These are phyloP conservation scores for Atta colombica DNA, from an alignment of 1,140 invertebrate genomes.

Conservation along the genomic window DNA sequence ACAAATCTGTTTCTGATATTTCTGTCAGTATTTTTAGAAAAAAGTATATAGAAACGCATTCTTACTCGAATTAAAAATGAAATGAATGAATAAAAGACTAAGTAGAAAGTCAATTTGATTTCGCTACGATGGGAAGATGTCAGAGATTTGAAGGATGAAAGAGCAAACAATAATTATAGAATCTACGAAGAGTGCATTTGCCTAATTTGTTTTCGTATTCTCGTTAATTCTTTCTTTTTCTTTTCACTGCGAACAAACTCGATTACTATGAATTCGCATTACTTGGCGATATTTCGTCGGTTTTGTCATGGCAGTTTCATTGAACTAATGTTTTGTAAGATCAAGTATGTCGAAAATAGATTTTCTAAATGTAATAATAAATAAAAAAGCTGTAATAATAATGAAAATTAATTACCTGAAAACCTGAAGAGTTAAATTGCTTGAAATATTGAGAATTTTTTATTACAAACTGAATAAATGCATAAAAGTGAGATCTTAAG, in stretches of 20 bases:
- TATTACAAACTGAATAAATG: too few relatives aligned
- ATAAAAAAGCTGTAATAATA: not conserved
- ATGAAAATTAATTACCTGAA: not conserved
- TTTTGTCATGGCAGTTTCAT: constrained; percentile 29
- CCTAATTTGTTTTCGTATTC: constrained; percentile 67
- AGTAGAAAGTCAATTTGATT: constrained; percentile 27
- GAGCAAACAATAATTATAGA: constrained; percentile 75
- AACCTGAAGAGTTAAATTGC: too few relatives aligned
- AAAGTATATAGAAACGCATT: not conserved
- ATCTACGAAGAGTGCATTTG: constrained; percentile 66
- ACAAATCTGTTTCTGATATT: not conserved
- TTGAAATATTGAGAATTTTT: too few relatives aligned
- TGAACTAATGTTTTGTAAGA: not conserved
- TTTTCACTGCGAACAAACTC: constrained; percentile 41
- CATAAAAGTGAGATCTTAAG: too few relatives aligned
- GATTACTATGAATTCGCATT: constrained; percentile 58
- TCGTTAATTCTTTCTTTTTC: constrained; percentile 44
- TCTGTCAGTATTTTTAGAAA: not conserved
- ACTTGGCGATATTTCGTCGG: constrained; percentile 30
- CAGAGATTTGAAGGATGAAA: constrained; percentile 38
- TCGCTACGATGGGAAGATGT: constrained; percentile 20
- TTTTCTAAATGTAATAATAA: not conserved
- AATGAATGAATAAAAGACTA: constrained; percentile 9
- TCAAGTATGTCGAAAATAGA: not conserved
- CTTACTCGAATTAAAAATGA: not conserved